Evolutionary conservation across 2,797 vertebrate species (phyloP).

Genomic region (Tadarida brasiliensis): DNA sequence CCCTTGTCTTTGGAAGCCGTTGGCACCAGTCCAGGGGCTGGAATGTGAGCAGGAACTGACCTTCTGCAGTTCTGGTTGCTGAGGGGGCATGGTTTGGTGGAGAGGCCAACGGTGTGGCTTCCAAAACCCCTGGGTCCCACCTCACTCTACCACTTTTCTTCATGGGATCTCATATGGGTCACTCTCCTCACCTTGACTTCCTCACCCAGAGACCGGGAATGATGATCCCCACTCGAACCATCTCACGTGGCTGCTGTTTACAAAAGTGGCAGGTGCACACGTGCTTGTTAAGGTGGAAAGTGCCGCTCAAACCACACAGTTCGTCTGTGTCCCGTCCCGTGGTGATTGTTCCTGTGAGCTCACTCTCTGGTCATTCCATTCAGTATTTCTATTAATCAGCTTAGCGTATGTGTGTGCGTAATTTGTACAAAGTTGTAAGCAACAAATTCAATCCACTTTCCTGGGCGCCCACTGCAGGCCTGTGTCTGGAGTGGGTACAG

Average conservation of each 20-base stretch:
- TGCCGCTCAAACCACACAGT: accelerated
- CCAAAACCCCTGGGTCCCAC: background rate
- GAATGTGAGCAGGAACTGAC: background rate
- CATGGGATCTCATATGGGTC: background rate
- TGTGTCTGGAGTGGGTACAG: background rate
- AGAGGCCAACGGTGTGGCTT: background rate
- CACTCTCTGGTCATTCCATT: background rate
- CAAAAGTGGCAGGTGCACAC: background rate
- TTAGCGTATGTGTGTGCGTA: background rate
- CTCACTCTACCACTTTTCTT: background rate
- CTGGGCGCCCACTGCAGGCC: background rate
- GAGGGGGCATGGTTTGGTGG: background rate
- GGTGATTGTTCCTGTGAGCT: background rate
- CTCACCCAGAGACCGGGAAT: background rate
- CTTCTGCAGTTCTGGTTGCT: background rate
- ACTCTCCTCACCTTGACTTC: background rate
- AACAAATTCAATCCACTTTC: background rate
- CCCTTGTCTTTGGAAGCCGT: background rate
- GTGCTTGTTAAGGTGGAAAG: background rate
- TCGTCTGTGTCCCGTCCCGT: background rate
- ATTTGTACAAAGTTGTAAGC: background rate
- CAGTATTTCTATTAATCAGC: background rate
- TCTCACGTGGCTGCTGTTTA: background rate
- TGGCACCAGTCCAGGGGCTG: background rate
- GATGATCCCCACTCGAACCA: background rate